phyloP scores from a whole-genome alignment of 2,797 vertebrate species.

The Catostomus latipinnis region DNA sequence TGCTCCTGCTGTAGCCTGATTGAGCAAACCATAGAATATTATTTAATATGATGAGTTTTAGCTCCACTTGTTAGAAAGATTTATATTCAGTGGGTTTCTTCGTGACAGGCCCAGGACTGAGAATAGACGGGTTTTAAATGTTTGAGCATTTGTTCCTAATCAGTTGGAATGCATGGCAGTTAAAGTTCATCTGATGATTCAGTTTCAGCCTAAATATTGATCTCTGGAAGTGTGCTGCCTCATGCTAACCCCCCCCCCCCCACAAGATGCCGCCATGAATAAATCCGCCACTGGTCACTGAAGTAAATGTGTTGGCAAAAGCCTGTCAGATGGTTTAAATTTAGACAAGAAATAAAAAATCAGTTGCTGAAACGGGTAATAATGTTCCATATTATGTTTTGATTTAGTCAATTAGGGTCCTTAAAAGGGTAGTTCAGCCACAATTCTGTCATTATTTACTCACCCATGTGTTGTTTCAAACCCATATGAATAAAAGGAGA shows the following conservation, averaged over 20 bases:
- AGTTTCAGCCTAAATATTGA: conserved; percentile 59
- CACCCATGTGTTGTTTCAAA: too few relatives aligned
- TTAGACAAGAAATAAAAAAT: background rate
- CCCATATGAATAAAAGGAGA: too few relatives aligned
- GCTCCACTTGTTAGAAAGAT: conserved; percentile 42
- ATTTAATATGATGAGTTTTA: conserved; percentile 30
- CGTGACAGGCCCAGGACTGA: conserved; percentile 51
- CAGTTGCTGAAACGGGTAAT: background rate
- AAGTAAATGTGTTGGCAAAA: background rate
- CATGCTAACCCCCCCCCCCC: too few relatives aligned
- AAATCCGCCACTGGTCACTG: background rate
- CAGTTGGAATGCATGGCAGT: conserved; percentile 70
- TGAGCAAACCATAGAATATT: background rate
- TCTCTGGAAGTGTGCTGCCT: conserved; percentile 22
- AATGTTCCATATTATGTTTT: background rate
- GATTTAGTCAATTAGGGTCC: background rate
- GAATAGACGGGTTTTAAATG: conserved; percentile 63
- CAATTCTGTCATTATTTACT: background rate
- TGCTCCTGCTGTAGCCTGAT: background rate
- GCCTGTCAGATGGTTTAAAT: conserved; percentile 36
- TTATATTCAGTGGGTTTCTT: conserved; percentile 54
- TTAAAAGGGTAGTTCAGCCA: background rate
- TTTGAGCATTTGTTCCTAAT: conserved; percentile 65
- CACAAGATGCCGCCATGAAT: too few relatives aligned
- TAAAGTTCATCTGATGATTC: conserved; percentile 74